A percentile compares a stretch with the other conserved stretches of the same genome.
These are phyloP conservation scores for Ectropis crepuscularia DNA, from an alignment of 2,888 invertebrate species.

Conservation along the genomic window DNA sequence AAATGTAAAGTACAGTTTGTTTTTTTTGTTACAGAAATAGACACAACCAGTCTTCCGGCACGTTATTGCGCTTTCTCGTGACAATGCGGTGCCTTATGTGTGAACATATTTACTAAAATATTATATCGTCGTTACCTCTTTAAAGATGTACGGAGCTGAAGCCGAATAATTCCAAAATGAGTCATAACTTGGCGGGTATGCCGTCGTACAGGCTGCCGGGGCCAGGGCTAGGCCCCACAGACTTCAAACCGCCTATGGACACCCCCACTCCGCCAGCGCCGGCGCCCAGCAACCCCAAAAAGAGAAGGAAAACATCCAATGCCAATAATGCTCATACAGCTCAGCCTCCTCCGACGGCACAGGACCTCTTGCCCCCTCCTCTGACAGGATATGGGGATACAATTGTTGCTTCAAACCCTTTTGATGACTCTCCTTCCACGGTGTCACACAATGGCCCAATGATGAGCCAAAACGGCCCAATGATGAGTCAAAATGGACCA, in stretches of 20 bases:
- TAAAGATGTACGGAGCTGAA: constrained; percentile 73
- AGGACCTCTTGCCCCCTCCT: constrained; percentile 93
- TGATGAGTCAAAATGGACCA: constrained; percentile 88
- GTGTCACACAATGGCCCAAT: constrained; percentile 85
- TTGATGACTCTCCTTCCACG: constrained; percentile 94
- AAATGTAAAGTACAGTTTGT: constrained; percentile 9
- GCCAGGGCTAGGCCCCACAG: constrained; percentile 88
- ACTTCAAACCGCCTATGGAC: constrained; percentile 90
- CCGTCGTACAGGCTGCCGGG: constrained; percentile 91
- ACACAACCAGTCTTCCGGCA: constrained; percentile 74
- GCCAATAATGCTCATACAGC: constrained; percentile 87
- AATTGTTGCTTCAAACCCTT: constrained; percentile 97
- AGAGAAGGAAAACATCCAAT: constrained; percentile 92
- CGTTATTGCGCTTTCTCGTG: constrained; percentile 70
- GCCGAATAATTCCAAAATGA: constrained; percentile 84
- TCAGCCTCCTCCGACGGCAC: constrained; percentile 89
- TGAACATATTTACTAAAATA: constrained; percentile 61
- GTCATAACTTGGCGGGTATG: constrained; percentile 93
- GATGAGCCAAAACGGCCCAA: constrained; percentile 86
- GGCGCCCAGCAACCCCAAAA: constrained; percentile 93
- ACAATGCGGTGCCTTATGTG: constrained; percentile 74
- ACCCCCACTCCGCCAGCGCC: constrained; percentile 88
- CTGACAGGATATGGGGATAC: constrained; percentile 96
- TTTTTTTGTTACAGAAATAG: constrained; percentile 82
- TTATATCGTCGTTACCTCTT: constrained; percentile 52